Base-by-base conservation (phyloP, 2,888 invertebrate genomes). In the Tetranychus truncatus region DNA sequence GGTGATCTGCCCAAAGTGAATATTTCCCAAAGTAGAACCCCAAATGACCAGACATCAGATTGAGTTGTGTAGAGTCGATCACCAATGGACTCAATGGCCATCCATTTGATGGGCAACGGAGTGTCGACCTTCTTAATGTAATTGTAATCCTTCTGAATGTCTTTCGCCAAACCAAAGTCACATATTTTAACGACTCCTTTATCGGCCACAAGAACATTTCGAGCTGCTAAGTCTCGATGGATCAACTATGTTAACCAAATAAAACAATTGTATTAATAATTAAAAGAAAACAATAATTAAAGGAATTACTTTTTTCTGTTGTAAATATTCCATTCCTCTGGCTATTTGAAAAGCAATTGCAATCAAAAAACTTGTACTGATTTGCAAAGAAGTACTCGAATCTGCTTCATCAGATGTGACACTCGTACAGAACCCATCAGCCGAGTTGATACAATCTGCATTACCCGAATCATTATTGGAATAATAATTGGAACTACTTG, bases 341-440 rank as follows among this genome's bases (percentile, higher is more conserved):
- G 95, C 91, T 4, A 95, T 91, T 84, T 96, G 95, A 83, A 91
- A 95, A 0, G 91, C 88, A 91, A 91, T 95, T 74, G 90, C 90
- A 18, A 95, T 85, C 8, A 96, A 84, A 82, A 94, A 93, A 74
- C 89, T 88, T 0, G 93, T 92, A 20, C 82, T 83, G 9, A 81
- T 75, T 44, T 80, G 77, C 0, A 21, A 15, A 34, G 1, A 21
- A 45, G 8, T 9, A 11, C 55, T 15, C 15, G 55, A 15, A 15
- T 55, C 55, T 15, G 15, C 2, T 5, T 55, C 15, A 55, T 55
- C 55, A n/a, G 9, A 4, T 9, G 55, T 11, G 34, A 34, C 34
- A 55, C 15, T 11, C n/a, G 11, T 6, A 20, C 20, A 18, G 7
- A 11, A 21, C 24, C 20, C 20, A 20, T 21, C 69, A 20, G 18